phyloP scores from a whole-genome alignment of 1,140 invertebrate species.

The Drosophila grimshawi region DNA sequence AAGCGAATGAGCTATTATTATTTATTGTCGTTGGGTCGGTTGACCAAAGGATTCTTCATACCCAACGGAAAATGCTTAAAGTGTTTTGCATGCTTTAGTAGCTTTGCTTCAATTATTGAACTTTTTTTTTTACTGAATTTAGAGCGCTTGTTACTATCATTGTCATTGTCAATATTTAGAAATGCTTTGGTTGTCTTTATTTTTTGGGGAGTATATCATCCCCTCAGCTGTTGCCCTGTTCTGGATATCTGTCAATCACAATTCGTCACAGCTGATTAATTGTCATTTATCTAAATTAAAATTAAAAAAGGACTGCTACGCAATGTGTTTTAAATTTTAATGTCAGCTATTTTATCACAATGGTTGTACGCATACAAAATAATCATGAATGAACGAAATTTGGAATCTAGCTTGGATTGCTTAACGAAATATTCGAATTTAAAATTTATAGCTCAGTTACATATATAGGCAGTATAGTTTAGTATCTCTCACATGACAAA shows the following conservation, averaged over 20 bases:
- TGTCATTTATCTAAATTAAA: slow-evolving; percentile 30
- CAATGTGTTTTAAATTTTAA: slow-evolving; percentile 2
- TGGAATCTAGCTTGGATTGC: slow-evolving; percentile 10
- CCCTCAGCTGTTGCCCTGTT: no score
- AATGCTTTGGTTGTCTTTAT: not conserved
- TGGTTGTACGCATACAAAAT: not conserved
- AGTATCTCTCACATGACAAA: slow-evolving; percentile 38
- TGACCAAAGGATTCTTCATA: slow-evolving; percentile 31
- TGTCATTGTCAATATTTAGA: not conserved
- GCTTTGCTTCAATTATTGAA: slow-evolving; percentile 14
- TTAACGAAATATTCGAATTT: slow-evolving; percentile 36
- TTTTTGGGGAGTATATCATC: not conserved
- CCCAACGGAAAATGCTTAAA: slow-evolving; percentile 39
- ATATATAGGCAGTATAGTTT: slow-evolving; percentile 34
- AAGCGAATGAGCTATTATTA: slow-evolving; percentile 61
- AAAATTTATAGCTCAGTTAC: slow-evolving; percentile 51
- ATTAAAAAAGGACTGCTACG: slow-evolving; percentile 3
- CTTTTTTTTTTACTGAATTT: not conserved
- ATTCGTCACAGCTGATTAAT: slow-evolving; percentile 31
- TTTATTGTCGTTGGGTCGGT: slow-evolving; percentile 46
- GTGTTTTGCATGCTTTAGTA: slow-evolving; percentile 31
- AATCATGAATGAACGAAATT: slow-evolving; percentile 2
- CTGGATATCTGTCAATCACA: not conserved
- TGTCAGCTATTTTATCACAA: not conserved
- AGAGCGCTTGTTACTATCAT: no score